A percentile compares a stretch with the other conserved stretches of the same genome.
Conservation (phyloP, 2,797 vertebrate species). For the Lophius americanus region DNA sequence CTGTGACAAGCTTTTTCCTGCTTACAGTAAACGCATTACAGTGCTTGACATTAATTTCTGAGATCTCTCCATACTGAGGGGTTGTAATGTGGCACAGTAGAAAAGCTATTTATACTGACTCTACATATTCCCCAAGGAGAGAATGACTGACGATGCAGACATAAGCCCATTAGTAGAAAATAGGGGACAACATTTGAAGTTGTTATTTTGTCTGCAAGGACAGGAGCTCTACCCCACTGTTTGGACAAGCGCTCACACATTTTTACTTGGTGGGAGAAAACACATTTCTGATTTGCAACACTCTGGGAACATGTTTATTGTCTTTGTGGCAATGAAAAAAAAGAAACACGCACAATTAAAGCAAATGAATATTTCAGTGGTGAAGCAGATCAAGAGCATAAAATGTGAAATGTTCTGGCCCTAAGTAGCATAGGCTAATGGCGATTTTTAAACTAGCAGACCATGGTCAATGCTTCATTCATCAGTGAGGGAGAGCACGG, state of each 20-base stretch:
- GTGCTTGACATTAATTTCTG: constrained; percentile 69
- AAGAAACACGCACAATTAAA: constrained; percentile 90
- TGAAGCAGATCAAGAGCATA: constrained; percentile 95
- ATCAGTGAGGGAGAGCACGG: constrained; percentile 86
- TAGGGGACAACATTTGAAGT: constrained; percentile 78
- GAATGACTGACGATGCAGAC: constrained; percentile 81
- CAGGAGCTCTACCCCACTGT: constrained; percentile 83
- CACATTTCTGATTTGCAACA: constrained; percentile 99
- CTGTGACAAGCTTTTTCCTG: constrained; percentile 42
- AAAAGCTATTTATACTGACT: constrained; percentile 76
- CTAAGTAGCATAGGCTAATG: constrained; percentile 98
- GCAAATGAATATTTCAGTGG: constrained; percentile 91
- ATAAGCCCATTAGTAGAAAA: constrained; percentile 86
- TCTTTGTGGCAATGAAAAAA: constrained; percentile 82
- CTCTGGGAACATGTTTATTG: constrained; percentile 92
- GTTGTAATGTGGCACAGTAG: constrained; percentile 72
- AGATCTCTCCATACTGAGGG: constrained; percentile 70
- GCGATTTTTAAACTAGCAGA: constrained; percentile 97
- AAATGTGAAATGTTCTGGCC: constrained; percentile 99
- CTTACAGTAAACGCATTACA: constrained; percentile 57
- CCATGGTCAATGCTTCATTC: constrained; percentile 95
- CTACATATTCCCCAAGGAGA: constrained; percentile 79
- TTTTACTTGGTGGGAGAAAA: constrained; percentile 88
- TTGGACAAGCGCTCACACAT: constrained; percentile 83
- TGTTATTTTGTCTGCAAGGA: constrained; percentile 73